A percentile compares a stretch with the other conserved stretches of the same genome.
These are phyloP conservation scores for Intoshia linei DNA, from an alignment of 1,140 invertebrate species.

Conservation along the genomic window DNA sequence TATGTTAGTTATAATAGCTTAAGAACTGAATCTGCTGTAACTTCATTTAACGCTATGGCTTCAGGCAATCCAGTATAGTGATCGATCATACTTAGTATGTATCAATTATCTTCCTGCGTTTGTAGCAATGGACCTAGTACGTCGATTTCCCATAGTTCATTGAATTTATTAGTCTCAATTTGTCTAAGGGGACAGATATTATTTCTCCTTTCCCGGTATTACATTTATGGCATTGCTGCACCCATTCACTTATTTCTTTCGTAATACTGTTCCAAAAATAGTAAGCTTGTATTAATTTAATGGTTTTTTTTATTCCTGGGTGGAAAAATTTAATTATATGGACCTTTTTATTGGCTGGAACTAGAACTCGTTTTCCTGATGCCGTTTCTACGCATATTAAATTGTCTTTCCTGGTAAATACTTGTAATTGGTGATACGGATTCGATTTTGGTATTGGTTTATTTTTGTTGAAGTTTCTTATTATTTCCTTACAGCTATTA, in stretches of 20 bases:
- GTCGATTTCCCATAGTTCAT: constrained; percentile 6
- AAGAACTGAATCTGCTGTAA: no score
- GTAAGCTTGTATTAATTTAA: not conserved
- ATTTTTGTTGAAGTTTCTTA: not conserved
- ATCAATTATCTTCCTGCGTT: constrained; percentile 6
- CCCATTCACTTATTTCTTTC: not conserved
- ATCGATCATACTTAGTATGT: constrained; percentile 8
- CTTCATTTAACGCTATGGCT: no score
- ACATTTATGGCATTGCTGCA: not conserved
- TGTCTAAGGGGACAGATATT: not conserved
- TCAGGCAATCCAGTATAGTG: constrained; percentile 10
- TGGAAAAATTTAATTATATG: no score
- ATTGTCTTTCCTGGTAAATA: not conserved
- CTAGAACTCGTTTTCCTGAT: no score
- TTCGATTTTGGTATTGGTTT: not conserved
- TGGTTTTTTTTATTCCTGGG: not conserved
- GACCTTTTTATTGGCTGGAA: no score
- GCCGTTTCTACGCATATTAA: no score
- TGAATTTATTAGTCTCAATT: not conserved
- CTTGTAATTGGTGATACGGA: not conserved
- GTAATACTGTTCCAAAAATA: not conserved
- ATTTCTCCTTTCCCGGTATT: not conserved
- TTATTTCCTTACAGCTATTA: not conserved
- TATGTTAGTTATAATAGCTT: no score
- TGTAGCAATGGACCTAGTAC: constrained; percentile 7